Base-by-base conservation (phyloP, 2,113 vertebrate genomes). In the Ranitomeya imitator region DNA sequence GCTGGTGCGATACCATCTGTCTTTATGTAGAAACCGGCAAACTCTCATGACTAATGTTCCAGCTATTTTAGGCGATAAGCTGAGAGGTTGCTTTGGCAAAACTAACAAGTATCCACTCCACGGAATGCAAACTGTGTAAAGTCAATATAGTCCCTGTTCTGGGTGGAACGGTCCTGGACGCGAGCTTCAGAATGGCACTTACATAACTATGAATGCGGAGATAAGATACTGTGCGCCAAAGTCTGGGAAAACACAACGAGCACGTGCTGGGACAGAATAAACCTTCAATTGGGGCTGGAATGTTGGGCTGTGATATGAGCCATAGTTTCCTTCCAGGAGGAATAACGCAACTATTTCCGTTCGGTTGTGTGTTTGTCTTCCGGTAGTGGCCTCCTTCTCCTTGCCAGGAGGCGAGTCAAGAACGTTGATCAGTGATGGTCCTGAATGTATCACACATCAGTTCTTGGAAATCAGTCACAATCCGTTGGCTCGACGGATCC, bases 51-150 rank as follows among this genome's bases (percentile, higher is more conserved):
- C 85, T 86, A 79, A 86, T 78, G 76, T 65, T 55, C 60, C 61
- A 79, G 85, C 60, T 86, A 86, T 86, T 86, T 86, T 54, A 67
- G 37, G 52, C 37, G 85, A 79, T 86, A 86, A 79, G 74, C 45
- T 79, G 76, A 86, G 74, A 86, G 85, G 74, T 65, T 86, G 85
- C 85, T 79, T 79, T 86, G 85, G 85, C 85, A 86, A 86, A 55
- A 31, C 21, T 10, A 55, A 63, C 13, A 26, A 59, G 59, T 78
- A 45, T 86, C 59, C 57, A n/a, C 52, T 54, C 85, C 85, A 78
- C 55, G 76, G 85, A 86, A 86, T 86, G 74, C 85, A 67, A 79
- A 69, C 21, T 65, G 59, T 55, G 85, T 19, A 79, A 86, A 79
- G 76, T 86, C 76, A 79, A 86, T 79, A 78, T 55, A 55, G 51